These are phyloP conservation scores for Neodiprion pinetum DNA, from an alignment of 1,140 invertebrate genomes.

Conservation along the genomic window DNA sequence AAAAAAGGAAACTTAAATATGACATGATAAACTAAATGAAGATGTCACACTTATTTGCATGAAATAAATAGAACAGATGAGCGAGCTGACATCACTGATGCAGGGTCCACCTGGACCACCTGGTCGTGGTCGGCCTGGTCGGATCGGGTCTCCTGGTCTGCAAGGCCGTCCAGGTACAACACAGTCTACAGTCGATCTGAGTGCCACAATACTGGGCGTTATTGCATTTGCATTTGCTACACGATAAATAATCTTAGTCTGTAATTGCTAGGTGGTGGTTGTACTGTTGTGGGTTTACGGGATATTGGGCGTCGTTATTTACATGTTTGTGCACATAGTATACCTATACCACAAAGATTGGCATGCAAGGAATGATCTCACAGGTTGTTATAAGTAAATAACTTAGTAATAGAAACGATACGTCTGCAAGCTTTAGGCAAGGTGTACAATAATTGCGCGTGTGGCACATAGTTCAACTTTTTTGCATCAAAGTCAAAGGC, in stretches of 20 bases:
- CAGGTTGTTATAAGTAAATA: no score
- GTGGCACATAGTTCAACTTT: no score
- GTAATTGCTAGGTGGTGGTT: conserved; percentile 52
- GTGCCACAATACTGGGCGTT: not conserved
- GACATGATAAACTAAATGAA: no score
- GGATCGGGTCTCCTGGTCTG: conserved; percentile 66
- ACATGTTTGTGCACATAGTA: not conserved
- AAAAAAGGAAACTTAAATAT: no score
- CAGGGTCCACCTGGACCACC: conserved; percentile 69
- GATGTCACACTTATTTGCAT: not conserved
- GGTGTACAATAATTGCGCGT: no score
- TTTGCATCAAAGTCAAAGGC: no score
- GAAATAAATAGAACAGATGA: conserved; percentile 65
- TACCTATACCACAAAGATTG: not conserved
- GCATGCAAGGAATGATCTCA: no score
- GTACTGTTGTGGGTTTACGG: conserved; percentile 55
- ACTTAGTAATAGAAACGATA: no score
- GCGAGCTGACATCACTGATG: conserved; percentile 66
- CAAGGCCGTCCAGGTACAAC: conserved; percentile 69
- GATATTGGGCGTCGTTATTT: conserved; percentile 1
- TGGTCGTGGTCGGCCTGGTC: conserved; percentile 65
- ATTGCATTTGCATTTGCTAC: conserved; percentile 15
- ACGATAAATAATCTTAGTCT: conserved; percentile 15
- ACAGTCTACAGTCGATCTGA: not conserved
- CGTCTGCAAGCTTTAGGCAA: no score